These are phyloP conservation scores for Pseudococcus longispinus DNA, from an alignment of 2,888 invertebrate genomes.

Conservation along the genomic window DNA sequence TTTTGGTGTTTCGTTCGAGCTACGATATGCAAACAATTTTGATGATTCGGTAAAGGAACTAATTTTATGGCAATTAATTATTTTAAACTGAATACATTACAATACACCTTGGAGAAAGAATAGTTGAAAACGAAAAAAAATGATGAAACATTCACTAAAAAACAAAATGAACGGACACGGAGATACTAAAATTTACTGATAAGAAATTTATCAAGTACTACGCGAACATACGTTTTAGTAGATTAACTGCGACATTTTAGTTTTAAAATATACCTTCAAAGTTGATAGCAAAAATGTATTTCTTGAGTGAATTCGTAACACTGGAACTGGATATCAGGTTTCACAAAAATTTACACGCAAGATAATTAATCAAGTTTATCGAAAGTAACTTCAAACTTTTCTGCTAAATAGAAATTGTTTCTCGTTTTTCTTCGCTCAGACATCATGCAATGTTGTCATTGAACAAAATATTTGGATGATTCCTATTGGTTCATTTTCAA, in stretches of 20 bases:
- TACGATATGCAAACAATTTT: not conserved
- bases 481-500: slow-evolving; percentile 33
- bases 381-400: not conserved
- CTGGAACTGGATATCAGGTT: not conserved
- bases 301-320: not conserved
- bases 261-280: not conserved
- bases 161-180: not conserved
- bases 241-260: not conserved
- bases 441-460: slow-evolving; percentile 48
- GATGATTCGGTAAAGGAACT: not conserved
- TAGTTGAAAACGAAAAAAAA: not conserved
- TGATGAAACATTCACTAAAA: not conserved
- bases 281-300: not conserved
- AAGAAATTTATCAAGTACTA: slow-evolving; percentile 9
- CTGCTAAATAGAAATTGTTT: not conserved
- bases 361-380: not conserved
- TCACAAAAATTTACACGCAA: slow-evolving; percentile 28
- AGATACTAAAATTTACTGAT: slow-evolving; percentile 5
- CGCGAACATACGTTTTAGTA: not conserved
- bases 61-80: not conserved
- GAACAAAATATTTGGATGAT: slow-evolving; percentile 49
- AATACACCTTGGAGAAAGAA: not conserved
- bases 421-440: not conserved
- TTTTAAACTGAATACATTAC: not conserved
- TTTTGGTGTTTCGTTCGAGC: not conserved